Conservation (phyloP, 2,888 invertebrate species). For the Linnaemya vulpina region DNA sequence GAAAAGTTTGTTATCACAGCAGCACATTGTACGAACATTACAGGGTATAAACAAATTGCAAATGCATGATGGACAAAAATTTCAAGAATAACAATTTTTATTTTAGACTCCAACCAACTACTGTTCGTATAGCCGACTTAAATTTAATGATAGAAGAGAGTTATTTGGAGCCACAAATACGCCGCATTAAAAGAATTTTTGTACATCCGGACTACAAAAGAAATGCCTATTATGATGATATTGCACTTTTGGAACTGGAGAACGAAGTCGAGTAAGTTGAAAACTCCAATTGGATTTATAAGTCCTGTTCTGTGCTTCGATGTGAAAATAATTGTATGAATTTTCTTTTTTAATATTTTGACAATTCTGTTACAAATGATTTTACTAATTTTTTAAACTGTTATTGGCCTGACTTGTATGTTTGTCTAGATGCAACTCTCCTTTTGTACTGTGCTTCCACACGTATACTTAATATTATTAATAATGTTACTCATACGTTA, state of each 20-base stretch:
- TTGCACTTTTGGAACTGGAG: conserved; percentile 77
- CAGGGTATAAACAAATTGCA: conserved; percentile 73
- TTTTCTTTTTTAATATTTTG: too few species aligned
- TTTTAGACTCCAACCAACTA: conserved; percentile 75
- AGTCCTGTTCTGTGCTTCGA: too few species aligned
- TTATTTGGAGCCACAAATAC: conserved; percentile 76
- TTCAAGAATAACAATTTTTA: not conserved
- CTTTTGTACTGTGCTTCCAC: too few species aligned
- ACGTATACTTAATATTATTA: too few species aligned
- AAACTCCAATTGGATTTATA: not conserved
- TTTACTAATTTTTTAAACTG: too few species aligned
- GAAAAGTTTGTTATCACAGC: conserved; percentile 80
- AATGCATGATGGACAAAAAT: not conserved
- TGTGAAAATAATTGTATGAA: too few species aligned
- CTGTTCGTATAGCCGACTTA: conserved; percentile 80
- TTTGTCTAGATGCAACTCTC: too few species aligned
- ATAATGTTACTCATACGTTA: too few species aligned
- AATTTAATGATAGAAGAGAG: conserved; percentile 77
- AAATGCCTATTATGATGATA: conserved; percentile 78
- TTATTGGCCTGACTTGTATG: too few species aligned
- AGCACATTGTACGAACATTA: conserved; percentile 80
- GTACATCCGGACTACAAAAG: conserved; percentile 77
- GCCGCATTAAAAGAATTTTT: conserved; percentile 74
- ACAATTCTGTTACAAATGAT: too few species aligned
- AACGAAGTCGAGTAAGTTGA: conserved; percentile 76